Evolutionary conservation across 1,140 invertebrate genomes (phyloP), one percentile per base, ranked within the genome.

Genomic region (Pseudomyrmex dendroicus): DNA sequence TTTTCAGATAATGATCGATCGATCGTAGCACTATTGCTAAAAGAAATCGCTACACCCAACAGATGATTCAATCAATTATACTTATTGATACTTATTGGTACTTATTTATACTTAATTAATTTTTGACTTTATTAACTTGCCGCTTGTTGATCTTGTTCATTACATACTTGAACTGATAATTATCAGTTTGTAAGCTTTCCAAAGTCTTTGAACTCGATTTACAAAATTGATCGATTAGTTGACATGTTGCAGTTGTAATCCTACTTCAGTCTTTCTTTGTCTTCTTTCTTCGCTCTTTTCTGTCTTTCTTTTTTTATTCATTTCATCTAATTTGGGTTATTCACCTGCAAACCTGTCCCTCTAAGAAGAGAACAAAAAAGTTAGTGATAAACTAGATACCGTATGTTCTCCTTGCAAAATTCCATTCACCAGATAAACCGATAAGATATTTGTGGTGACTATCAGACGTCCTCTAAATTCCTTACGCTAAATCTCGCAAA

Each of bases 131-230:
- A 59, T 80, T 70, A 80, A 80, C 3, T 59, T n/a, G n/a, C 67
- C 10, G 20, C 15, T 80, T 56, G 35, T 80, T 70, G 54, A 80
- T 72, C 54, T n/a, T 9, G 46, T 72, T 59, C 46, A 59, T 50
- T 50, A 70, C 54, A 25, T 25, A 70, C 20, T 80, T 72, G 66
- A 80, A 80, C 15, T 25, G 44, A 12, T 54, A 78, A 57, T 78
- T 78, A 70, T 57, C 20, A 80, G 70, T 80, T 80, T 10, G 44
- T 70, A 44, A 50, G 20, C 54, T 70, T 59, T 61, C 17, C 22
- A 56, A 77, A 77, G 74, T 67, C 66, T 80, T 80, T 72, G 66
- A 80, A 61, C 66, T 52, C 76, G 46, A 80, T 72, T 72, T 20
- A 25, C 7, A 12, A 12, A 48, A 2, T 25, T 80, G 66, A 72